Conservation (phyloP, 1,140 invertebrate genomes). For the Teleogryllus occipitalis region DNA sequence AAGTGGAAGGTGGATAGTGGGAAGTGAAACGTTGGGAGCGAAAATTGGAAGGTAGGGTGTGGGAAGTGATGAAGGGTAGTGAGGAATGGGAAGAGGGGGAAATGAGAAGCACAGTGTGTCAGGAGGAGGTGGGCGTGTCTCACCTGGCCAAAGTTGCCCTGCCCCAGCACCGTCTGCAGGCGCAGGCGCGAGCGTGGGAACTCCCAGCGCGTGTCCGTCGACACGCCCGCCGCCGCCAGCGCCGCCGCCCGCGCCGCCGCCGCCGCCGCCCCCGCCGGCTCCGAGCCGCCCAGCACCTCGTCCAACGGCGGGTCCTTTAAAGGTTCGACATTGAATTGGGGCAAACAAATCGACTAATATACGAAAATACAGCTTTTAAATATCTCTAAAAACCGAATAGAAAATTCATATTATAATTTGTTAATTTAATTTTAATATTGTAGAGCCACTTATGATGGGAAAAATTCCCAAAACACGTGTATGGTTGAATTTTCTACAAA, state of each 20-base stretch:
- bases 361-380: background rate
- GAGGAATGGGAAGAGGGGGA: no score
- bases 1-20: no score
- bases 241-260: conserved; percentile 41
- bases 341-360: background rate
- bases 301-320: background rate
- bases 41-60: no score
- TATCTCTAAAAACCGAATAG: background rate
- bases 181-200: conserved; percentile 68
- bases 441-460: no score
- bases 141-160: conserved; percentile 78
- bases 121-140: conserved; percentile 19
- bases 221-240: conserved; percentile 42
- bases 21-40: no score
- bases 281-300: background rate
- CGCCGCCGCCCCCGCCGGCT: conserved; percentile 36
- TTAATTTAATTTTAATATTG: no score
- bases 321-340: background rate
- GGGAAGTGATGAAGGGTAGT: no score
- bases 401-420: background rate
- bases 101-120: no score
- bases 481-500: no score
- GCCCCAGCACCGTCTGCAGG: conserved; percentile 66
- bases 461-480: no score
- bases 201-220: conserved; percentile 55